Percentiles rank a stretch among this genome's conserved stretches.
phyloP scores from a whole-genome alignment of 64 coral and sea anemone species.

The Montipora foliosa region DNA sequence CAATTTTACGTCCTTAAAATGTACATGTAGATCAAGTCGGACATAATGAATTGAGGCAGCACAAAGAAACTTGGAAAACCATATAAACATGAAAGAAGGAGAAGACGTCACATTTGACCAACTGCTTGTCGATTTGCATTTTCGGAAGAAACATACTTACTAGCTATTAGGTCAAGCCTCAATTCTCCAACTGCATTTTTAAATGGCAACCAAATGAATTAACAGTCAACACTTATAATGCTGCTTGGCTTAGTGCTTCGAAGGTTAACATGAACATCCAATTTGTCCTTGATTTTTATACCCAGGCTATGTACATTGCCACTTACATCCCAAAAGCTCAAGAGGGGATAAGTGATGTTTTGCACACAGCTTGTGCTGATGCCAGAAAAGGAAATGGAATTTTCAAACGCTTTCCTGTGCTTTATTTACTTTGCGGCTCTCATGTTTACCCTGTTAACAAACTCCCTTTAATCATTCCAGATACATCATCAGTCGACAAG shows the following conservation, averaged over 20 bases:
- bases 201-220: conserved; percentile 4
- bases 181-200: not conserved
- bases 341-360: conserved; percentile 11
- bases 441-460: too few species aligned
- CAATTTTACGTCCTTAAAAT: not conserved
- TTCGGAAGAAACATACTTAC: too few species aligned
- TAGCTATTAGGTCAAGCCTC: not conserved
- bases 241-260: conserved; percentile 15
- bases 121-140: too few species aligned
- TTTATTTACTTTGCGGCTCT: too few species aligned
- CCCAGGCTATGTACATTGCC: conserved; percentile 14
- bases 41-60: not conserved
- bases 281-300: conserved; percentile 26
- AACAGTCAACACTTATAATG: conserved; percentile 29
- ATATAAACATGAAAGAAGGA: conserved; percentile 1
- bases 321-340: not conserved
- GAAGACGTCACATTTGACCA: not conserved
- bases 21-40: not conserved
- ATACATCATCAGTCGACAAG: too few species aligned
- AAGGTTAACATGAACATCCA: conserved; percentile 41
- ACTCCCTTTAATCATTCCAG: too few species aligned
- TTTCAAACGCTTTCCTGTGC: too few species aligned
- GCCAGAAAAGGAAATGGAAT: too few species aligned
- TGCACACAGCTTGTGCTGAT: conserved; percentile 3
- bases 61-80: not conserved